phyloP scores from a whole-genome alignment of 1,140 invertebrate genomes.

The Caligus rogercresseyi region DNA sequence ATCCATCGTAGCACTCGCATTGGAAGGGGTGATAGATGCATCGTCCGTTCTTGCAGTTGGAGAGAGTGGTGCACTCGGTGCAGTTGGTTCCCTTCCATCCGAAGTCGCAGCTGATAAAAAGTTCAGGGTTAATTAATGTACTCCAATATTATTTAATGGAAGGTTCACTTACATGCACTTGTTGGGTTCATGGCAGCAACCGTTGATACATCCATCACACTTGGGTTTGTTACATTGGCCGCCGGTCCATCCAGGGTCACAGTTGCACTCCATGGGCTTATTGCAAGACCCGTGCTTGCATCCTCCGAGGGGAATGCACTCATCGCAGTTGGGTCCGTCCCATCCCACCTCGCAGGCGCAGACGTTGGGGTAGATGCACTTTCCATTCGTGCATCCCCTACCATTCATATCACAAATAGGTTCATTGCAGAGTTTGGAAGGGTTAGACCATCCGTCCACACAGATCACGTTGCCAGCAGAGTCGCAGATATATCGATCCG shows the following conservation, averaged over 20 bases:
- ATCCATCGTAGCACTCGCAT: conserved; percentile 33
- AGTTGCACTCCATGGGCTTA: conserved; percentile 33
- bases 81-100: conserved; percentile 28
- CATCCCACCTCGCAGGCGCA: conserved; percentile 27
- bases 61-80: conserved; percentile 27
- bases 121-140: background rate
- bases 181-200: conserved; percentile 1
- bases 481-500: conserved; percentile 8
- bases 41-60: conserved; percentile 27
- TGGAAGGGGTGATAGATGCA: conserved; percentile 30
- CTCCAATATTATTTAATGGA: background rate
- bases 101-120: conserved; percentile 24
- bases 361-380: conserved; percentile 6
- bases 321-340: conserved; percentile 27
- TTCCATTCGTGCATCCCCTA: background rate
- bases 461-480: conserved; percentile 9
- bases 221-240: conserved; percentile 32
- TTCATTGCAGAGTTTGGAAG: background rate
- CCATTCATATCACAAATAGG: conserved; percentile 12
- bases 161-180: conserved; percentile 12
- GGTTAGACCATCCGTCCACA: background rate
- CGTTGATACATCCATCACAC: conserved; percentile 15
- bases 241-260: conserved; percentile 34
- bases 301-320: conserved; percentile 27
- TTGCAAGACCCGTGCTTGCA: conserved; percentile 27